Percentiles rank a stretch among this genome's conserved stretches.
Evolutionary conservation across 2,113 vertebrate species (phyloP).

Genomic region (Gambusia affinis): DNA sequence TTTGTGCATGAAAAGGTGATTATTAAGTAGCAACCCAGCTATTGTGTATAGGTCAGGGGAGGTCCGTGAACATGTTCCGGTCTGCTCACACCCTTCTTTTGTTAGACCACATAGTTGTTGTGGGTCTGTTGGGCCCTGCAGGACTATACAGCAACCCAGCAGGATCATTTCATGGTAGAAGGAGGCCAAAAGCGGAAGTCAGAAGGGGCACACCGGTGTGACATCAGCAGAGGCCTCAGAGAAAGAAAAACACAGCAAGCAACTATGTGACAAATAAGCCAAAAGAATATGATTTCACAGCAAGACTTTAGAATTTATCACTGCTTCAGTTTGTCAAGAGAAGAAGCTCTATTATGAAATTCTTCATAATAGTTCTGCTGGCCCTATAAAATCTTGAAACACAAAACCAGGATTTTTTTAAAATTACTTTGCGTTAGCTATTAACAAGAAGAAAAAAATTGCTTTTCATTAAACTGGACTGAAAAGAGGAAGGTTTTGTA

Average conservation of each 20-base stretch:
- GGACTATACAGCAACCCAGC: slow-evolving; percentile 54
- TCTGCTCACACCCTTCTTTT: slow-evolving; percentile 46
- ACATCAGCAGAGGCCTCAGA: slow-evolving; percentile 53
- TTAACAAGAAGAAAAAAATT: too few species aligned
- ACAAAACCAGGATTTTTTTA: too few species aligned
- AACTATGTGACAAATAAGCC: slow-evolving; percentile 69
- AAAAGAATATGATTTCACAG: slow-evolving; percentile 55
- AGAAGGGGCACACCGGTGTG: slow-evolving; percentile 56
- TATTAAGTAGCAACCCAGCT: slow-evolving; percentile 46
- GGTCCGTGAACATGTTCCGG: slow-evolving; percentile 65
- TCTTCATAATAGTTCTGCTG: too few species aligned
- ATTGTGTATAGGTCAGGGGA: slow-evolving; percentile 63
- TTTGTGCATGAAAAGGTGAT: slow-evolving; percentile 53
- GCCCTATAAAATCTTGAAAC: too few species aligned
- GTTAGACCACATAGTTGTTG: slow-evolving; percentile 68
- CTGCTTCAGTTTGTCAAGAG: slow-evolving; percentile 11
- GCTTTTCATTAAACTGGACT: too few species aligned
- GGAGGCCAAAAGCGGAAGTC: slow-evolving; percentile 62
- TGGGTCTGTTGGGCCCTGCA: slow-evolving; percentile 55
- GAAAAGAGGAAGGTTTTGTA: too few species aligned
- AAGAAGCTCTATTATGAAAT: too few species aligned
- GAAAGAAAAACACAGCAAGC: slow-evolving; percentile 57
- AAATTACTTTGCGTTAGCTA: too few species aligned
- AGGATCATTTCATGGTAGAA: slow-evolving; percentile 66
- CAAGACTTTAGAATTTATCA: slow-evolving; percentile 23